Evolutionary conservation across 1,140 invertebrate genomes (phyloP), one percentile per base, ranked within the genome.

Genomic region (Acyrthosiphon pisum): DNA sequence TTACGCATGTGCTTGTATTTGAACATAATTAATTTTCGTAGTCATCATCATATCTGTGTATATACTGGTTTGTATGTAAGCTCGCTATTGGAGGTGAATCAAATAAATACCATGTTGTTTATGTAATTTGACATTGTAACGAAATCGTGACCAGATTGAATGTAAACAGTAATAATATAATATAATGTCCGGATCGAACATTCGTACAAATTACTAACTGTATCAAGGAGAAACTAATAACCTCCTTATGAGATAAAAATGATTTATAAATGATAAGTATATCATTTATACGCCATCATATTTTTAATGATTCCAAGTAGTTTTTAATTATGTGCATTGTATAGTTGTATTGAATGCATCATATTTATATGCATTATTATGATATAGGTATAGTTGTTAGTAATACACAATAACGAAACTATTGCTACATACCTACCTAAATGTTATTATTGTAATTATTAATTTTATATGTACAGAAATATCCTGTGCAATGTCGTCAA

Each of bases 161-260:
- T 87, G 30, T 48, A 87, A 87, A 87, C 18, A 87, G n/a, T 76
- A 76, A 76, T 76, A 76, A 68, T 68, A 60, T 44, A 84, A 46
- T 86, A n/a, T 48, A 87, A 87, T 46, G 86, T 87, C 86, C 18
- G 30, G 46, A 48, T 86, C 41, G 8, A 0, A 44, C 30, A 86
- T 87, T 48, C 18, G n/a, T 87, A 87, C 26, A 87, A n/a, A 46
- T 48, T 87, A 35, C 86, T 87, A 87, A 87, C 86, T 48, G 86
- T 87, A 87, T 35, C 86, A n/a, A 87, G 46, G 86, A 87, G 44
- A 87, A 87, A 87, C 86, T 87, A 87, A 87, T 87, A 87, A 35
- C 30, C 86, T 50, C 86, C n/a, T 48, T 48, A 35, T n/a, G 44
- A 87, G 18, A 9, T 48, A 87, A 87, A 87, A 87, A 87, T 87